Conservation (phyloP, 2,888 invertebrate species). For the Limnephilus auricula region DNA sequence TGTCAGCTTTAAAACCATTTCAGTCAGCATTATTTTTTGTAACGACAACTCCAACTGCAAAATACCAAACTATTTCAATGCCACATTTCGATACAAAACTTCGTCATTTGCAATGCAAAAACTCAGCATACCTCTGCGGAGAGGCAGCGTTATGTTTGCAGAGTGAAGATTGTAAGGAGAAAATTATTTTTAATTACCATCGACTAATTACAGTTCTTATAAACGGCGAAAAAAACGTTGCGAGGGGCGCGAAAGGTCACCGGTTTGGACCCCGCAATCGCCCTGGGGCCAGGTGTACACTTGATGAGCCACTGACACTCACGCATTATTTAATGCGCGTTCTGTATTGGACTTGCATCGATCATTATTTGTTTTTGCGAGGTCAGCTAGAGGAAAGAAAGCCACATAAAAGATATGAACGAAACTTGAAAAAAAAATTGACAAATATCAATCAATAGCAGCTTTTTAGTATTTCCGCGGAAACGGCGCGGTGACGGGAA, state of each 20-base stretch:
- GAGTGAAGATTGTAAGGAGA: background rate
- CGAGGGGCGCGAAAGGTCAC: slow-evolving; percentile 7
- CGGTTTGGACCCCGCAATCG: background rate
- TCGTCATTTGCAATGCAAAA: background rate
- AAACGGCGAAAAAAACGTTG: slow-evolving; percentile 4
- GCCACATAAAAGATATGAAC: background rate
- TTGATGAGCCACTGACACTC: background rate
- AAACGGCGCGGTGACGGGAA: too few relatives aligned
- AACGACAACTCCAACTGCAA: too few relatives aligned
- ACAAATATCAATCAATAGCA: too few relatives aligned
- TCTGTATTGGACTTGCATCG: background rate
- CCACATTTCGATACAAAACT: background rate
- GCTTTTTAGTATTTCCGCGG: too few relatives aligned
- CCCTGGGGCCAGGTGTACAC: background rate
- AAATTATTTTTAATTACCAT: background rate
- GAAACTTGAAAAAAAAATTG: too few relatives aligned
- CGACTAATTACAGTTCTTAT: background rate
- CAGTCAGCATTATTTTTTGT: too few relatives aligned
- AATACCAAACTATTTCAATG: too few relatives aligned
- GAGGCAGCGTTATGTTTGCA: background rate
- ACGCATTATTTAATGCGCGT: background rate
- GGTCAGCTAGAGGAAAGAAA: background rate
- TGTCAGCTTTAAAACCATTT: too few relatives aligned
- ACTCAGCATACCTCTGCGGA: background rate
- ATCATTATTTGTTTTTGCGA: background rate